Evolutionary conservation across 2,888 invertebrate species (phyloP).

Genomic region (Aspidiotus destructor): DNA sequence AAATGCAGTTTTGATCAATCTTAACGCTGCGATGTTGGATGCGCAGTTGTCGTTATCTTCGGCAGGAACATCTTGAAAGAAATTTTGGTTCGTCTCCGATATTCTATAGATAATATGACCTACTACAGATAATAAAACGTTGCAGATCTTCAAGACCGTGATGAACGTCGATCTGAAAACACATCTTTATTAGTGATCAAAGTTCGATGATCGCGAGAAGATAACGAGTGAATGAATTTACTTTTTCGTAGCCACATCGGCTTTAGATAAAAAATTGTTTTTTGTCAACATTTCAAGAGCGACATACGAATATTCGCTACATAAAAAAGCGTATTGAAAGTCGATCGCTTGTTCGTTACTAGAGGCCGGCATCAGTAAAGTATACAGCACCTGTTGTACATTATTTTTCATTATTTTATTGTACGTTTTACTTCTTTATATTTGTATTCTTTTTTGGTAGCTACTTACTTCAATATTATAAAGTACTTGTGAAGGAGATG

Average conservation of each 20-base stretch:
- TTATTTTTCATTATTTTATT: neutral
- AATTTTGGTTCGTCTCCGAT: slow-evolving; percentile 14
- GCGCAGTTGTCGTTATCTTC: slow-evolving; percentile 11
- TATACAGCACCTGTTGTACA: slow-evolving; percentile 62
- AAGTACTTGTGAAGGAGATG: slow-evolving; percentile 63
- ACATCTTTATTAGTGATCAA: neutral
- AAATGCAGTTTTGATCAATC: slow-evolving; percentile 67
- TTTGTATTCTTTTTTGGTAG: neutral
- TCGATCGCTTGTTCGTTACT: slow-evolving; percentile 58
- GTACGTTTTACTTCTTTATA: neutral
- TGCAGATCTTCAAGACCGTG: slow-evolving; percentile 77
- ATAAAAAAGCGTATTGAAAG: slow-evolving; percentile 59
- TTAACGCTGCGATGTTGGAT: slow-evolving; percentile 34
- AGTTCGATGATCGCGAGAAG: neutral
- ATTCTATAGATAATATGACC: slow-evolving; percentile 42
- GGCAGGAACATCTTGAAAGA: neutral
- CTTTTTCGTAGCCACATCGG: slow-evolving; percentile 64
- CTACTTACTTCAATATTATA: slow-evolving; percentile 58
- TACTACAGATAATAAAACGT: slow-evolving; percentile 76
- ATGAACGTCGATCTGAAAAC: slow-evolving; percentile 66
- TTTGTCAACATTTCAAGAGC: slow-evolving; percentile 73
- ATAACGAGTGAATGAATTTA: slow-evolving; percentile 36
- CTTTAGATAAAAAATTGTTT: slow-evolving; percentile 69
- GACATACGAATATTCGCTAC: slow-evolving; percentile 55
- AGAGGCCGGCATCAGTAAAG: slow-evolving; percentile 82